These are phyloP conservation scores for Pseudomugil tenellus DNA, from an alignment of 2,797 vertebrate species.

Conservation along the genomic window DNA sequence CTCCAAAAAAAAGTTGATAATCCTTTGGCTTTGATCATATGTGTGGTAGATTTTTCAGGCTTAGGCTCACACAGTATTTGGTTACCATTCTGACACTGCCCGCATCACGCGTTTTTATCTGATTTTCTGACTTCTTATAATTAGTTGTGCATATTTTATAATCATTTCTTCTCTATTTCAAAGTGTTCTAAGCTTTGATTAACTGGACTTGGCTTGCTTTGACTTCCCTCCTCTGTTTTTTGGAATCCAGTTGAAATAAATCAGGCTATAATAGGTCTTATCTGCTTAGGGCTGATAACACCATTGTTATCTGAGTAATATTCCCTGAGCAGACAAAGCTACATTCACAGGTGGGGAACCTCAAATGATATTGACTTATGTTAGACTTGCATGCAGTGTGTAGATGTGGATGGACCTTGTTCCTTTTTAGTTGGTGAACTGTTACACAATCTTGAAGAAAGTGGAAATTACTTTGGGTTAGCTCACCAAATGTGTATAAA, in stretches of 20 bases:
- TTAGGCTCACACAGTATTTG: background rate
- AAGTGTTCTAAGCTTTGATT: conserved; percentile 4
- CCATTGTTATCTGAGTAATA: conserved; percentile 46
- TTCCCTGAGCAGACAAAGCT: conserved; percentile 19
- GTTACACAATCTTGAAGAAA: conserved; percentile 46
- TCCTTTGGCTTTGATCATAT: conserved; percentile 21
- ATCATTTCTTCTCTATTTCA: conserved; percentile 2
- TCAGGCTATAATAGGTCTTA: conserved; percentile 26
- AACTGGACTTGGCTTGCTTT: background rate
- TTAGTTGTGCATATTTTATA: background rate
- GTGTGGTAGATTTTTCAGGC: conserved; percentile 1
- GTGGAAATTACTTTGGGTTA: conserved; percentile 21
- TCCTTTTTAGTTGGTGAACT: background rate
- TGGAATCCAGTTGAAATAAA: conserved; percentile 11
- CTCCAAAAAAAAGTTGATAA: conserved; percentile 18
- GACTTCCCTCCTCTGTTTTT: conserved; percentile 9
- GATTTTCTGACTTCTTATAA: background rate
- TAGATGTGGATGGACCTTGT: conserved; percentile 57
- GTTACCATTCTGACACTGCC: conserved; percentile 1
- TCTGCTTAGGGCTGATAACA: conserved; percentile 45
- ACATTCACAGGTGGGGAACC: conserved; percentile 10
- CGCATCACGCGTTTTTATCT: background rate
- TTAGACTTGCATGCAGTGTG: conserved; percentile 22
- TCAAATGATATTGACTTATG: conserved; percentile 43
- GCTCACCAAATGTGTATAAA: conserved; percentile 13